Evolutionary conservation across 2,113 vertebrate genomes (phyloP).

Genomic region (Poeciliopsis occidentalis): DNA sequence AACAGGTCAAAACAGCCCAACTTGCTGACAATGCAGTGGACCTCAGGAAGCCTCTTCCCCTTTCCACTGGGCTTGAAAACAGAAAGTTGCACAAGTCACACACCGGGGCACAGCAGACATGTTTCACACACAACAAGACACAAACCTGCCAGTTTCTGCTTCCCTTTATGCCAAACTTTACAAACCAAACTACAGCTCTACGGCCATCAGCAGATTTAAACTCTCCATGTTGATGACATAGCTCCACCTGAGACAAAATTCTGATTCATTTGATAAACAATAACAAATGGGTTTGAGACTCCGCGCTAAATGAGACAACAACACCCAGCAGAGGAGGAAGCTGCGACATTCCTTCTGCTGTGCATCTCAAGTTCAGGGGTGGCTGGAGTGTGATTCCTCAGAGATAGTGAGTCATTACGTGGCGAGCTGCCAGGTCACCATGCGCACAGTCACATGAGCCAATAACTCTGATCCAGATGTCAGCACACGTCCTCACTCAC

Average conservation of each 20-base stretch:
- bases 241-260: not conserved
- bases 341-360: constrained; percentile 45
- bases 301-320: constrained; percentile 3
- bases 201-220: constrained; percentile 2
- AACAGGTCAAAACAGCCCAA: constrained; percentile 98
- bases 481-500: constrained; percentile 78
- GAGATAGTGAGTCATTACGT: constrained; percentile 55
- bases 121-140: not conserved
- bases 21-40: constrained; percentile 95
- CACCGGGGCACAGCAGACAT: not conserved
- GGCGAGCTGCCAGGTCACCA: constrained; percentile 41
- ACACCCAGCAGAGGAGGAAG: constrained; percentile 3
- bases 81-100: constrained; percentile 33
- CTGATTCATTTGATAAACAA: constrained; percentile 11
- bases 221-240: constrained; percentile 5
- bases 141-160: not conserved
- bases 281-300: not conserved
- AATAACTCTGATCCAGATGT: constrained; percentile 22
- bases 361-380: constrained; percentile 53
- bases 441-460: constrained; percentile 9
- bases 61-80: constrained; percentile 85
- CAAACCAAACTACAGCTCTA: not conserved
- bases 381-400: constrained; percentile 57
- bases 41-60: constrained; percentile 94
- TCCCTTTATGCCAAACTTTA: not conserved